Evolutionary conservation across 1,140 invertebrate genomes (phyloP), one percentile per base, ranked within the genome.

Genomic region (Mercenaria mercenaria): DNA sequence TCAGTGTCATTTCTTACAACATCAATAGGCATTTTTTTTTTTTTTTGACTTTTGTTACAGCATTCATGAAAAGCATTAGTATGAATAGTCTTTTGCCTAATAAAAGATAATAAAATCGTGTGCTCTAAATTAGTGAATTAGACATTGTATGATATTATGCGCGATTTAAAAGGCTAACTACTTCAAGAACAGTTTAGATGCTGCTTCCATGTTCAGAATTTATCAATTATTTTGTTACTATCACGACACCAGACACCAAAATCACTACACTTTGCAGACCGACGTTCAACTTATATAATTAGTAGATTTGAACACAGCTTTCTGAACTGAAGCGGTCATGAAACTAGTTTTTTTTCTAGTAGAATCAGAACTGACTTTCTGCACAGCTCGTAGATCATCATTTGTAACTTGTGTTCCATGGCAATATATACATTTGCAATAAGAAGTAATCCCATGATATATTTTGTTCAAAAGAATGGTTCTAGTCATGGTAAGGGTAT

Each of bases 121-220:
- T 6, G 61, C 82, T 67, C 34, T 84, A 13, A 61, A 23, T 1
- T 23, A 84, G n/a, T 32, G 23, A 37, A 18, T 72, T 50, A 18
- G 43, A 67, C 10, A 61, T 43, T 50, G 20, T 50, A 20, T 69
- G 59, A 29, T 39, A 84, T 26, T 67, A 43, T 4, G 72, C 61
- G 34, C n/a, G 37, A 39, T n/a, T 37, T 69, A 39, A 11, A 84
- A 50, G 10, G 39, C n/a, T 8, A 18, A 72, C 50, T 4, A 84
- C 39, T 8, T 29, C n/a, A n/a, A n/a, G n/a, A n/a, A n/a, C n/a
- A n/a, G n/a, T 20, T 26, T 84, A 50, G 6, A 72, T 72, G 39
- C 32, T 37, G 32, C 72, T 84, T 0, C 82, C 82, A 50, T 84
- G 82, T 47, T 84, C 23, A 72, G n/a, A n/a, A n/a, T n/a, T 84